Evolutionary conservation across 2,888 invertebrate species (phyloP).

Genomic region (Philhelius pedissequus): DNA sequence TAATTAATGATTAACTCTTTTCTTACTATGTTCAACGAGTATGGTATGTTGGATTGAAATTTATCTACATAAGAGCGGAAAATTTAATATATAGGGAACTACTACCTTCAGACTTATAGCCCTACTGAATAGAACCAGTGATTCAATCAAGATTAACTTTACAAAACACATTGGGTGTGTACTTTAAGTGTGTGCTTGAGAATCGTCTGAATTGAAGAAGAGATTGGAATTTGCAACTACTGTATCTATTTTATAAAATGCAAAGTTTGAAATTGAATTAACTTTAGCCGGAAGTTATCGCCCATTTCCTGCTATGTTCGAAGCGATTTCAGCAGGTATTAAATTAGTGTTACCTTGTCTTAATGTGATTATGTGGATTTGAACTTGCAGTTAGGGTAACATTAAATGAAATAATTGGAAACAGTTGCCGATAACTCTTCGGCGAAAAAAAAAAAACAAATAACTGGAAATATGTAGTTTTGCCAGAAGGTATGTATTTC

Average conservation of each 20-base stretch:
- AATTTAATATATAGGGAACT: slow-evolving; percentile 25
- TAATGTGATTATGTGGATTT: slow-evolving; percentile 30
- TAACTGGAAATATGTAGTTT: no score
- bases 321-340: slow-evolving; percentile 51
- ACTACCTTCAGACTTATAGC: slow-evolving; percentile 40
- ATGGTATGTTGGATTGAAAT: slow-evolving; percentile 27
- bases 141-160: slow-evolving; percentile 64
- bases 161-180: slow-evolving; percentile 9
- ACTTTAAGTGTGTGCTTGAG: neutral
- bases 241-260: neutral
- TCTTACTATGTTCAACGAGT: neutral
- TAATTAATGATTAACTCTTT: neutral
- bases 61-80: slow-evolving; percentile 50
- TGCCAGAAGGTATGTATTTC: no score
- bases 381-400: neutral
- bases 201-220: neutral
- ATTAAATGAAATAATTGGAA: neutral
- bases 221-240: neutral
- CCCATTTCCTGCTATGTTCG: slow-evolving; percentile 46
- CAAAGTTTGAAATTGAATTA: slow-evolving; percentile 51
- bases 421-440: neutral
- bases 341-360: slow-evolving; percentile 45
- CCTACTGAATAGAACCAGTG: slow-evolving; percentile 45
- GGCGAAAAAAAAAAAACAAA: no score
- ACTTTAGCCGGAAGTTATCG: slow-evolving; percentile 45